Percentiles rank a stretch among this genome's conserved stretches.
Evolutionary conservation across 2,888 invertebrate species (phyloP).

Genomic region (Cyrtodaria siliqua): DNA sequence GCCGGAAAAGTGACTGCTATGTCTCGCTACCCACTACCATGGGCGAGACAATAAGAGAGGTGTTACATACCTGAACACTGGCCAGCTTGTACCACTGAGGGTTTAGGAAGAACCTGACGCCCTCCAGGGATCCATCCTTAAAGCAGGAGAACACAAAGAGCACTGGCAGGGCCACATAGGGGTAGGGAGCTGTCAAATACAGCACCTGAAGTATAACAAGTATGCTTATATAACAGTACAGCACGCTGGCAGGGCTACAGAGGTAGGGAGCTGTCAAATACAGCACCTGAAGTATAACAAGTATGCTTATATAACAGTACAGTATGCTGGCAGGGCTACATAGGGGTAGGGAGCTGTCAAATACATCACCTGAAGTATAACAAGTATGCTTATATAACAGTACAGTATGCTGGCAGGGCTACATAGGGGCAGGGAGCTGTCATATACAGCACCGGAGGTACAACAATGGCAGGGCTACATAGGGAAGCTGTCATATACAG

Average conservation of each 20-base stretch:
- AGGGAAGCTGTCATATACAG: no score
- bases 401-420: slow-evolving; percentile 48
- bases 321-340: neutral
- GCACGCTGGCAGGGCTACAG: slow-evolving; percentile 65
- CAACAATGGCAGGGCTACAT: slow-evolving; percentile 1
- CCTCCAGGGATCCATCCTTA: slow-evolving; percentile 72
- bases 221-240: slow-evolving; percentile 67
- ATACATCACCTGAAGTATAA: slow-evolving; percentile 24
- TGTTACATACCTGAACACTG: slow-evolving; percentile 72
- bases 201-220: slow-evolving; percentile 63
- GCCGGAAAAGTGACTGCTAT: no score
- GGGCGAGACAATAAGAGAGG: no score
- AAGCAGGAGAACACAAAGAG: slow-evolving; percentile 70
- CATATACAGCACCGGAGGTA: slow-evolving; percentile 70
- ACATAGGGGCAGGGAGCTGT: slow-evolving; percentile 63
- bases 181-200: slow-evolving; percentile 67
- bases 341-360: no score
- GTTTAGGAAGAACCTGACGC: slow-evolving; percentile 76
- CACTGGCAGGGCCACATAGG: slow-evolving; percentile 64
- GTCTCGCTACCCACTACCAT: no score
- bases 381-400: no score
- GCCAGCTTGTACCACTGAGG: slow-evolving; percentile 76
- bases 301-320: slow-evolving; percentile 2
- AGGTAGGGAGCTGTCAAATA: slow-evolving; percentile 67
- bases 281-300: slow-evolving; percentile 63